Evolutionary conservation across 2,797 vertebrate species (phyloP).

Genomic region (Vipera latastei): DNA sequence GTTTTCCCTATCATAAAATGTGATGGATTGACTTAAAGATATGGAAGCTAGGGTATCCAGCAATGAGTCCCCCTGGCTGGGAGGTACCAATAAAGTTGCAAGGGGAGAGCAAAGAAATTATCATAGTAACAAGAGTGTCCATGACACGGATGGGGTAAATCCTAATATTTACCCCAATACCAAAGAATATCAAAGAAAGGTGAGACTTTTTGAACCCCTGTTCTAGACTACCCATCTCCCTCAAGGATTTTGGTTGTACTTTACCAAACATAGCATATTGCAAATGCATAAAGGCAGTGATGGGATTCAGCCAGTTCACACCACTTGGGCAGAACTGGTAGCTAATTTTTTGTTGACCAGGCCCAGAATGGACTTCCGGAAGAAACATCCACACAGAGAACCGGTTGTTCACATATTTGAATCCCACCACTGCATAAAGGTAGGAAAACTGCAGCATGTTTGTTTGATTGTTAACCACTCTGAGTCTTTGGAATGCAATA

Average conservation of each 20-base stretch:
- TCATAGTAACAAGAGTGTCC: not conserved
- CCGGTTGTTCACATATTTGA: too few species aligned
- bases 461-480: not conserved
- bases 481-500: not conserved
- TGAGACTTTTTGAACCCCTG: not conserved
- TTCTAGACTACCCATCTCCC: not conserved
- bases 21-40: not conserved
- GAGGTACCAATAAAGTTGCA: not conserved
- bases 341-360: too few species aligned
- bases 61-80: not conserved
- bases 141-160: not conserved
- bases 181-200: not conserved
- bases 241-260: not conserved
- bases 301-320: too few species aligned
- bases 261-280: not conserved
- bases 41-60: not conserved
- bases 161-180: not conserved
- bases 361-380: too few species aligned
- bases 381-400: too few species aligned
- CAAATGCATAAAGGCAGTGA: not conserved
- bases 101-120: not conserved
- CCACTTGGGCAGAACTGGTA: too few species aligned
- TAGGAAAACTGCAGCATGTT: not conserved
- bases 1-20: not conserved
- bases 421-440: not conserved